These are phyloP conservation scores for Atherinosoma microstoma DNA, from an alignment of 2,797 vertebrate genomes.

Conservation along the genomic window DNA sequence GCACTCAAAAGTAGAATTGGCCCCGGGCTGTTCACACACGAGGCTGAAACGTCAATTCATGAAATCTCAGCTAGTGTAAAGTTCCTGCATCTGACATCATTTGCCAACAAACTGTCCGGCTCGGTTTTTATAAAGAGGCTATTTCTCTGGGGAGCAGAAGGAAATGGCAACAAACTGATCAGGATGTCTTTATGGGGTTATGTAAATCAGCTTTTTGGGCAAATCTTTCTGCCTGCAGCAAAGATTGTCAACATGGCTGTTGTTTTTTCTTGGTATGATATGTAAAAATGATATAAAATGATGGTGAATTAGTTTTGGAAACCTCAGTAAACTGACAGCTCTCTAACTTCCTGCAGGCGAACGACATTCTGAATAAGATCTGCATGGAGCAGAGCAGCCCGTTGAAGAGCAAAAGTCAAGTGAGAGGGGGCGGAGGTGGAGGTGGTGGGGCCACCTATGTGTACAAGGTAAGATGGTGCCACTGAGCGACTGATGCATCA, in stretches of 20 bases:
- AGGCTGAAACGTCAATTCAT: slow-evolving; percentile 43
- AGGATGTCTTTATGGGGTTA: not conserved
- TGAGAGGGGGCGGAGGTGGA: slow-evolving; percentile 93
- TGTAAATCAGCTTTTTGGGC: not conserved
- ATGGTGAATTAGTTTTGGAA: too few relatives aligned
- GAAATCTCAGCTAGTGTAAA: slow-evolving; percentile 32
- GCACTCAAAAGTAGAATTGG: slow-evolving; percentile 36
- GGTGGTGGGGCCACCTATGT: slow-evolving; percentile 95
- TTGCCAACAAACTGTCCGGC: slow-evolving; percentile 40
- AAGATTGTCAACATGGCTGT: not conserved
- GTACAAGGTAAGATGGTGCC: slow-evolving; percentile 88
- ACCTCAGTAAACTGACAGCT: slow-evolving; percentile 40
- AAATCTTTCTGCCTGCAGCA: not conserved
- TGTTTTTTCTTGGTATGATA: not conserved
- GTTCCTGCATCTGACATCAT: slow-evolving; percentile 21
- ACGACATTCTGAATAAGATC: slow-evolving; percentile 88
- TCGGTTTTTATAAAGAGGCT: slow-evolving; percentile 30
- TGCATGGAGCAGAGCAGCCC: slow-evolving; percentile 92
- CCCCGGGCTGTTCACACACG: slow-evolving; percentile 56
- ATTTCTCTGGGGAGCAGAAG: slow-evolving; percentile 12
- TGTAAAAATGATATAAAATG: not conserved
- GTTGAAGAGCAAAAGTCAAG: slow-evolving; percentile 90
- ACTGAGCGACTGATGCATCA: not conserved
- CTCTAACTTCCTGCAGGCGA: slow-evolving; percentile 80
- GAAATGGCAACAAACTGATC: slow-evolving; percentile 5